Evolutionary conservation across 2,888 invertebrate species (phyloP).

Genomic region (Pterobdella sp.): DNA sequence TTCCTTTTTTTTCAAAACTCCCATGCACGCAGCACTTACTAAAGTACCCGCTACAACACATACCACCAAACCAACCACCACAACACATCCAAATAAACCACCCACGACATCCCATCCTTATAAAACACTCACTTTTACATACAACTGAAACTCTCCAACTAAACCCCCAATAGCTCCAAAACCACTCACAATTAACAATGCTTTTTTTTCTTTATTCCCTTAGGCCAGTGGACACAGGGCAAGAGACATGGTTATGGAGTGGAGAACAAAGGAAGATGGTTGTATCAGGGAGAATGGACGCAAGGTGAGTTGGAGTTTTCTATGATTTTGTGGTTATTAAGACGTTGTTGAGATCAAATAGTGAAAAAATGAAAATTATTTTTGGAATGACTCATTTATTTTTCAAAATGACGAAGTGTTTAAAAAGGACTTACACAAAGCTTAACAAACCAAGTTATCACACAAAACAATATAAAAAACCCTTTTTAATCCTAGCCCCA

Average conservation of each 20-base stretch:
- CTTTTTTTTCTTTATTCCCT: background rate
- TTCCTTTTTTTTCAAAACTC: background rate
- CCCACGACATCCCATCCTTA: background rate
- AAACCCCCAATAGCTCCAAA: background rate
- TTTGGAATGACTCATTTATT: background rate
- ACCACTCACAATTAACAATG: no score
- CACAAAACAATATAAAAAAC: background rate
- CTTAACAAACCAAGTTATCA: background rate
- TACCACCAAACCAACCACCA: background rate
- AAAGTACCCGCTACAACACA: background rate
- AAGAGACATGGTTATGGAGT: conserved; percentile 95
- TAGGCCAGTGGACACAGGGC: conserved; percentile 98
- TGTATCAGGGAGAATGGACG: conserved; percentile 97
- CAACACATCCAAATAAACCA: background rate
- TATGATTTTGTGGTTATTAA: background rate
- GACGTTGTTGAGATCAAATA: background rate
- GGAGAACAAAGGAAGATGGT: conserved; percentile 90
- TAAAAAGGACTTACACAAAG: background rate
- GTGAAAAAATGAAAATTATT: background rate
- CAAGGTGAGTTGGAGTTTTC: conserved; percentile 59
- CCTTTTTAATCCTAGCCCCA: background rate
- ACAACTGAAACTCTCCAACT: background rate
- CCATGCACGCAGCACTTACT: background rate
- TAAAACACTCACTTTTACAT: background rate
- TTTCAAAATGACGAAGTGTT: background rate